Base-by-base conservation (phyloP, 1,140 invertebrate species). In the Lanistes nyassanus region DNA sequence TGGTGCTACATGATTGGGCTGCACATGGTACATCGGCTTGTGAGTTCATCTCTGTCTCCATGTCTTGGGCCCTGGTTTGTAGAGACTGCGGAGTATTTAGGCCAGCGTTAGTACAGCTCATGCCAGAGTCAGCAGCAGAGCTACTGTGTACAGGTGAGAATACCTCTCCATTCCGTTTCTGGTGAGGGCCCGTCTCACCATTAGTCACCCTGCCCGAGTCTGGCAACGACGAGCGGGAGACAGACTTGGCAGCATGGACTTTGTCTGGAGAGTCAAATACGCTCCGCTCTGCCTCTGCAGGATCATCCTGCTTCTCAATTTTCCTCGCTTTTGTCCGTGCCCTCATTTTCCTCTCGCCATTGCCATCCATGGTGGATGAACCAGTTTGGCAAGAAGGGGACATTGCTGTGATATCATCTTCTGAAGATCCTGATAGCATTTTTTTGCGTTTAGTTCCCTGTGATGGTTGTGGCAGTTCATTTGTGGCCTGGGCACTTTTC, bases 391-490 rank as follows among this genome's bases (percentile, higher is more conserved):
- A n/a, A n/a, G n/a, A n/a, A 47, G 9, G 2, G 9, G 9, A 16
- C 5, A 16, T 47, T 9, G 42, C 42, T 47, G 42, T 16, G 5
- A 37, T 21, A 16, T 72, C 70, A 29, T 72, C 70, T 37, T 60
- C 70, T 9, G 70, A 72, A 3, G 70, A 72, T 21, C 26, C 13
- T 3, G 70, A 72, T 42, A 42, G 55, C 51, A 56, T 36, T 36
- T 62, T 62, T 56, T 72, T 72, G 21, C 70, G 70, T 36, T 72
- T 72, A 23, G 34, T 72, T 26, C 70, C 42, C 9, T 47, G 42
- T 1, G 19, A 47, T 13, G 42, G 19, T 16, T 47, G 9, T 47
- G 42, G 34, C n/a, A n/a, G n/a, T n/a, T 37, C 19, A 26, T 36
- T n/a, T 60, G 70, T 37, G 21, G 64, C 7, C 31, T 66, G n/a